Percentiles rank a stretch among this genome's conserved stretches.
Evolutionary conservation across 2,797 vertebrate species (phyloP).

Genomic region (Lateolabrax maculatus): DNA sequence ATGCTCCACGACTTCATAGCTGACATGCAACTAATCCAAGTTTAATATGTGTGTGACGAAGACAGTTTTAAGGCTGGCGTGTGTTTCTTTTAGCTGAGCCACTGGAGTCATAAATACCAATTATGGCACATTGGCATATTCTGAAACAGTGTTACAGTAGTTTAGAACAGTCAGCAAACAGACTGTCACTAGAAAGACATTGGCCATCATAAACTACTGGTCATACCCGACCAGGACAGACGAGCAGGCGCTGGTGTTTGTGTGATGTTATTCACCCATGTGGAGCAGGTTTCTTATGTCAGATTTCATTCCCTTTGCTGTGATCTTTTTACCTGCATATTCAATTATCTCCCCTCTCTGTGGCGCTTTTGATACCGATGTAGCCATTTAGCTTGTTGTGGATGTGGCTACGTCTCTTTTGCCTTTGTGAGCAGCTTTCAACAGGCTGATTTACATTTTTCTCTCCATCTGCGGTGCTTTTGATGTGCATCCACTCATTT

Average conservation of each 20-base stretch:
- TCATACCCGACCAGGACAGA: too few species aligned
- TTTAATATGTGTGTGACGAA: too few species aligned
- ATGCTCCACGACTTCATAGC: too few species aligned
- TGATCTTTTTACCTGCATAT: constrained; percentile 13
- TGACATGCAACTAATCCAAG: too few species aligned
- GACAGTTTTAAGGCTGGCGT: too few species aligned
- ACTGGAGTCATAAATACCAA: too few species aligned
- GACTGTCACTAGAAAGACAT: too few species aligned
- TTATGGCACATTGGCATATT: too few species aligned
- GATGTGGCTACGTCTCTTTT: constrained; percentile 13
- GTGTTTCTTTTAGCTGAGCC: too few species aligned
- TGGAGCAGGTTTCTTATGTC: constrained; percentile 21
- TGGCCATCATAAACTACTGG: too few species aligned
- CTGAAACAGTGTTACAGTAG: too few species aligned
- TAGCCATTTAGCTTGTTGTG: constrained; percentile 12
- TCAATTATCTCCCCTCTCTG: constrained; percentile 27
- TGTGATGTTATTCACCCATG: constrained; percentile 7
- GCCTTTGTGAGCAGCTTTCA: constrained; percentile 45
- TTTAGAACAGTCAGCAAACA: too few species aligned
- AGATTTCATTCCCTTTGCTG: constrained; percentile 27
- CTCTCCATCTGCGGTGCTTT: constrained; percentile 23
- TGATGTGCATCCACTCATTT: constrained; percentile 32
- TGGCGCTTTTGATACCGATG: constrained; percentile 26
- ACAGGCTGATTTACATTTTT: constrained; percentile 15
- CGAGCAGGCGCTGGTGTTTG: not conserved